These are phyloP conservation scores for Elephantulus edwardii DNA, from an alignment of 2,113 vertebrate species.

Conservation along the genomic window DNA sequence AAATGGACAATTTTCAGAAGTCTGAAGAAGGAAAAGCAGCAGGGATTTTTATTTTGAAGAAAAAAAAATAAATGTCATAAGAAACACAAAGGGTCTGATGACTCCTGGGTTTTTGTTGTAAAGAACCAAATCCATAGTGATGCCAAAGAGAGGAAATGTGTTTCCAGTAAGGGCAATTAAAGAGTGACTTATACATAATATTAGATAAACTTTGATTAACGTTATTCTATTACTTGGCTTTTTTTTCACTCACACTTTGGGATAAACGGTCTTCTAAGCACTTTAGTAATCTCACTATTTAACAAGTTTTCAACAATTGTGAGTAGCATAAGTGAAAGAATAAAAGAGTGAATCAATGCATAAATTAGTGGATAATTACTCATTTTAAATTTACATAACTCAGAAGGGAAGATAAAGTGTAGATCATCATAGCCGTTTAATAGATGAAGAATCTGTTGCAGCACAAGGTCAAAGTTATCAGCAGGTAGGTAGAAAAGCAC, in stretches of 20 bases:
- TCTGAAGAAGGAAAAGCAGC: neutral
- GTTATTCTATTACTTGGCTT: neutral
- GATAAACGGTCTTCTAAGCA: neutral
- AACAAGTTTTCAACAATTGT: neutral
- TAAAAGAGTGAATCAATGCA: neutral
- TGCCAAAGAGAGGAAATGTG: no score
- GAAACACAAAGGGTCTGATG: neutral
- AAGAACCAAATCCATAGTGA: neutral
- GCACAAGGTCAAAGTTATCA: neutral
- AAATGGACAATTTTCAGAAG: neutral
- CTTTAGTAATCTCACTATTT: neutral
- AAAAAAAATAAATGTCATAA: neutral
- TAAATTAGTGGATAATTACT: no score
- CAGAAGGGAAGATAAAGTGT: neutral
- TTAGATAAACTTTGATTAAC: neutral
- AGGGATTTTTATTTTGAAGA: neutral
- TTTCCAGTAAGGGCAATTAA: neutral
- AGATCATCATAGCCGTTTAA: neutral
- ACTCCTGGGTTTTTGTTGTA: neutral
- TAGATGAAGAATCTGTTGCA: neutral
- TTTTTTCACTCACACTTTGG: neutral
- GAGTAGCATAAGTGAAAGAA: neutral
- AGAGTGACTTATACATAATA: neutral
- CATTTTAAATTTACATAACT: constrained; percentile 4
- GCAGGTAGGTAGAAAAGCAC: neutral